Evolutionary conservation across 1,140 invertebrate species (phyloP).

Genomic region (Carposina sasakii): DNA sequence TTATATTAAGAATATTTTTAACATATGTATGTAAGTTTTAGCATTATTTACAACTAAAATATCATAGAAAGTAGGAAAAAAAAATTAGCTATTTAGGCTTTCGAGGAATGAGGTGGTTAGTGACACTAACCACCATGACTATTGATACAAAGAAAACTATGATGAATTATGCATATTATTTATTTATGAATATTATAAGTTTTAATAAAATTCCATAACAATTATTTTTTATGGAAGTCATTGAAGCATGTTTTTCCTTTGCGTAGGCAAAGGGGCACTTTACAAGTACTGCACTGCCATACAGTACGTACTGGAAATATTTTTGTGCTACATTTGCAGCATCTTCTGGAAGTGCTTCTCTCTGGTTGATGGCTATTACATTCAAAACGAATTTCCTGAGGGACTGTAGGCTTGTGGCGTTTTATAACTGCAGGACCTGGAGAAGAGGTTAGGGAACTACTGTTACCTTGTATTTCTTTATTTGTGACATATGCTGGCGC

Average conservation of each 20-base stretch:
- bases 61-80: slow-evolving; percentile 1
- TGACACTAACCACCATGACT: slow-evolving; percentile 5
- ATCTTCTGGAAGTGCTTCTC: slow-evolving; percentile 17
- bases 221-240: slow-evolving; percentile 18
- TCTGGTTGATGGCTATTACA: slow-evolving; percentile 17
- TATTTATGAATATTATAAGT: background rate
- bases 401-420: slow-evolving; percentile 11
- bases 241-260: slow-evolving; percentile 13
- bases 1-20: background rate
- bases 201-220: slow-evolving; percentile 7
- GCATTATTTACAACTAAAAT: background rate
- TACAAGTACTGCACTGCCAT: slow-evolving; percentile 8
- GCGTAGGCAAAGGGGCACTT: slow-evolving; percentile 16
- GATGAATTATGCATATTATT: too few relatives aligned
- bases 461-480: background rate
- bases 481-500: background rate
- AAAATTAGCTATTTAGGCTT: background rate
- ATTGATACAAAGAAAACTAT: background rate
- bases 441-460: slow-evolving; percentile 16
- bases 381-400: slow-evolving; percentile 14
- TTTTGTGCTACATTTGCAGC: slow-evolving; percentile 18
- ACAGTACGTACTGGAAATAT: slow-evolving; percentile 12
- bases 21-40: background rate
- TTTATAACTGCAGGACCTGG: slow-evolving; percentile 17
- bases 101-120: slow-evolving; percentile 15